Evolutionary conservation across 2,113 vertebrate genomes (phyloP), one percentile per base, ranked within the genome.

Genomic region (Hyaena hyaena): DNA sequence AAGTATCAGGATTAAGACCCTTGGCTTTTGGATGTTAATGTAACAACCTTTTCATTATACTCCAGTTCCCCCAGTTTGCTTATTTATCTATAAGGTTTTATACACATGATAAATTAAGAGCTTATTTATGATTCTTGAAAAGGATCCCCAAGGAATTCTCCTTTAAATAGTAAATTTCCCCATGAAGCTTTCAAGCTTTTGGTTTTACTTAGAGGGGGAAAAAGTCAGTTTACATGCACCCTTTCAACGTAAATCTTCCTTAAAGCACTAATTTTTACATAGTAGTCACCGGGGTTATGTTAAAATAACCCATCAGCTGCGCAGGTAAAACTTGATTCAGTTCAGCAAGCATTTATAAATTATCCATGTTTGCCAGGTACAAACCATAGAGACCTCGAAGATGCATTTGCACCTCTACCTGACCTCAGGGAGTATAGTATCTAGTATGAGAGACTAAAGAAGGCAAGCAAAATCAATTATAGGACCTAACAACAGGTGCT

Each of bases 241-340:
- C 50, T 88, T 87, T 71, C 79, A 33, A 61, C 92, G 58, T 55
- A 28, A 83, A 50, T 76, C 66, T 93, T 77, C 53, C 83, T 90
- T 15, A 55, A 73, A 69, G 33, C 65, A 39, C 45, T 90, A n/a
- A 3, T 83, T 88, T 88, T 87, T 48, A 28, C 28, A 61, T 33
- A 31, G 21, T 65, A 8, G 12, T 91, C 35, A 55, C 19, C 35
- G 61, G 66, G 5, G 5, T 66, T 71, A 35, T 26, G n/a, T 94
- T 48, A 65, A 73, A 87, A 53, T 93, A 23, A 43, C 43, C 65
- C 14, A 26, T 58, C 88, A 69, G 50, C 35, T 61, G 58, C 35
- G 53, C 71, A 23, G 28, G 43, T 43, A n/a, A 55, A 68, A 17
- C 19, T 23, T 68, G 53, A 39, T 33, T 48, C 93, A 7, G 6